phyloP scores from a whole-genome alignment of 2,888 invertebrate genomes.

The Hydropsyche betteni region DNA sequence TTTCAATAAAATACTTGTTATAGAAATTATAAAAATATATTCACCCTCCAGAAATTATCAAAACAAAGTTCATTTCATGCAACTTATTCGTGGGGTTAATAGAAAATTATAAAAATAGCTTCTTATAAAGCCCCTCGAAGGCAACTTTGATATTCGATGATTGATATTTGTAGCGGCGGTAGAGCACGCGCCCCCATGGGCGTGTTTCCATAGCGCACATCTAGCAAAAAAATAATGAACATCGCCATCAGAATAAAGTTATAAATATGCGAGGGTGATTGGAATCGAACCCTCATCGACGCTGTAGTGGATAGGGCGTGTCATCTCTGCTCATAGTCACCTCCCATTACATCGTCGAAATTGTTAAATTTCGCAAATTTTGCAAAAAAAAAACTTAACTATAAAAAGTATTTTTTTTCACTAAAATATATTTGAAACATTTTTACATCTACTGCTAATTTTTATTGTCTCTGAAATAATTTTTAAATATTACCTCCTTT shows the following conservation, averaged over 20 bases:
- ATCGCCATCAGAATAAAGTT: constrained; percentile 44
- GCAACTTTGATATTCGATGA: constrained; percentile 6
- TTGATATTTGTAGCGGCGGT: constrained; percentile 29
- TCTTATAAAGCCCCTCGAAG: background rate
- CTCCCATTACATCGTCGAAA: background rate
- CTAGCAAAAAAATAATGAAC: constrained; percentile 41
- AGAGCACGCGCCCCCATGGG: constrained; percentile 34
- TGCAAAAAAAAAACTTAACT: background rate
- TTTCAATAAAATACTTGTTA: no score
- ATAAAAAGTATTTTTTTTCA: background rate
- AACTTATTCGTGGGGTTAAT: background rate
- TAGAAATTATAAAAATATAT: no score
- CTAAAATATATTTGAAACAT: background rate
- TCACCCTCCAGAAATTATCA: no score
- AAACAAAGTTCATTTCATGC: no score
- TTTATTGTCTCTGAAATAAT: background rate
- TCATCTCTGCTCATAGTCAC: constrained; percentile 5
- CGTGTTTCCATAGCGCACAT: constrained; percentile 24
- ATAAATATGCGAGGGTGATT: constrained; percentile 46
- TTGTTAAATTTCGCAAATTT: constrained; percentile 10
- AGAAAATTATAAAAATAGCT: constrained; percentile 22
- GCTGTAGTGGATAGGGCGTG: constrained; percentile 24
- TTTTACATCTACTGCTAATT: background rate
- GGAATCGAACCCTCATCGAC: constrained; percentile 44
- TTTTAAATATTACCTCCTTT: background rate